Conservation (phyloP, 2,113 vertebrate species). For the Scalopus aquaticus region DNA sequence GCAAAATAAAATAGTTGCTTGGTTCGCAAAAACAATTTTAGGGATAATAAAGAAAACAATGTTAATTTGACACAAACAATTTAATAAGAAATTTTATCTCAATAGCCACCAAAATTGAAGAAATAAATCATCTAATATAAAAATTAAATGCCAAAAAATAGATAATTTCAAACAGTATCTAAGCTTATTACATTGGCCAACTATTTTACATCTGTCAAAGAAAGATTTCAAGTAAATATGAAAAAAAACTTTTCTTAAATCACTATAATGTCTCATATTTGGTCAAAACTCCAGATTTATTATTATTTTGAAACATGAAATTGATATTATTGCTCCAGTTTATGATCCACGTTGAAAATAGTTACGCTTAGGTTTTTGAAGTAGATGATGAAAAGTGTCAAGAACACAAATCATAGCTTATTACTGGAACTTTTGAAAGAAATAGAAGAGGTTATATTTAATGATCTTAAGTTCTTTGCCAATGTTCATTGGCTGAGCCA, state of each 20-base stretch:
- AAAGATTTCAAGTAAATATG: not conserved
- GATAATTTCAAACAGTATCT: not conserved
- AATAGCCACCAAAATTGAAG: not conserved
- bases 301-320: slow-evolving; percentile 4
- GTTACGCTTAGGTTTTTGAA: slow-evolving; percentile 31
- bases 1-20: slow-evolving; percentile 12
- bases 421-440: slow-evolving; percentile 13
- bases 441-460: not conserved
- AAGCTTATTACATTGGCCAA: not conserved
- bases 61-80: not conserved
- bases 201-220: not conserved
- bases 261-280: not conserved
- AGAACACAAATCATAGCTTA: not conserved
- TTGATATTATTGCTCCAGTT: not conserved
- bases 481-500: not conserved
- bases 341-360: not conserved
- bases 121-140: not conserved
- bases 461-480: not conserved
- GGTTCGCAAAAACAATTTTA: not conserved
- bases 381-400: not conserved
- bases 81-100: not conserved
- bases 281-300: not conserved
- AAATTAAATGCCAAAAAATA: not conserved
- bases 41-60: not conserved
- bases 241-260: not conserved